Evolutionary conservation across 2,797 vertebrate species (phyloP).

Genomic region (Coranthus polyacanthus): DNA sequence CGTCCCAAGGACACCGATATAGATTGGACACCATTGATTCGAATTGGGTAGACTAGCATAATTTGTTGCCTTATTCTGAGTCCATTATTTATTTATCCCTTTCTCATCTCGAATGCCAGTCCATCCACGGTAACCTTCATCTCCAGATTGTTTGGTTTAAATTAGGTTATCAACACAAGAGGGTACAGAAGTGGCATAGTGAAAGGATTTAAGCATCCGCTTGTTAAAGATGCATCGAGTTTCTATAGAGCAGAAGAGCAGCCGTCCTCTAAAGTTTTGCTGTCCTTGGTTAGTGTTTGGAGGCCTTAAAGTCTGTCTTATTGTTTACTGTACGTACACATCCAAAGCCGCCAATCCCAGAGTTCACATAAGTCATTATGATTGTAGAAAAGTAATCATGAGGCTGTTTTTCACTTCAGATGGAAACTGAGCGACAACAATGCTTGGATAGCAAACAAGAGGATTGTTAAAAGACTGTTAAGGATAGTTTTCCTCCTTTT

Average conservation of each 20-base stretch:
- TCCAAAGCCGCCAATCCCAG: conserved; percentile 29
- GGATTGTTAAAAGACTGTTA: no score
- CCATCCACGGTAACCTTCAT: conserved; percentile 71
- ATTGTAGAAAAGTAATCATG: no score
- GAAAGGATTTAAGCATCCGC: conserved; percentile 71
- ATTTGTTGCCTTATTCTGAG: conserved; percentile 72
- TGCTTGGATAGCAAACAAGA: no score
- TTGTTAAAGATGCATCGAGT: conserved; percentile 77
- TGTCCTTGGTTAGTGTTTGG: conserved; percentile 66
- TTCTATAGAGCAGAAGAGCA: conserved; percentile 34
- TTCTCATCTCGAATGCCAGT: conserved; percentile 63
- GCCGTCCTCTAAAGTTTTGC: conserved; percentile 57
- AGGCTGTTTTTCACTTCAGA: no score
- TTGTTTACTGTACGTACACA: conserved; percentile 16
- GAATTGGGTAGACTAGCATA: conserved; percentile 57
- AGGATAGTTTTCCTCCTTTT: no score
- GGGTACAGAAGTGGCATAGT: conserved; percentile 53
- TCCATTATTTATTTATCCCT: conserved; percentile 78
- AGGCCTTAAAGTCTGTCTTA: conserved; percentile 40
- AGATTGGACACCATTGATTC: conserved; percentile 68
- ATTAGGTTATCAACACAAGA: conserved; percentile 62
- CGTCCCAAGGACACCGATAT: conserved; percentile 73
- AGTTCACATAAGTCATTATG: conserved; percentile 26
- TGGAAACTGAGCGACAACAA: no score
- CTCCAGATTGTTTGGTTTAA: conserved; percentile 67